These are phyloP conservation scores for Bombus breviceps DNA, from an alignment of 1,140 invertebrate species.

Conservation along the genomic window DNA sequence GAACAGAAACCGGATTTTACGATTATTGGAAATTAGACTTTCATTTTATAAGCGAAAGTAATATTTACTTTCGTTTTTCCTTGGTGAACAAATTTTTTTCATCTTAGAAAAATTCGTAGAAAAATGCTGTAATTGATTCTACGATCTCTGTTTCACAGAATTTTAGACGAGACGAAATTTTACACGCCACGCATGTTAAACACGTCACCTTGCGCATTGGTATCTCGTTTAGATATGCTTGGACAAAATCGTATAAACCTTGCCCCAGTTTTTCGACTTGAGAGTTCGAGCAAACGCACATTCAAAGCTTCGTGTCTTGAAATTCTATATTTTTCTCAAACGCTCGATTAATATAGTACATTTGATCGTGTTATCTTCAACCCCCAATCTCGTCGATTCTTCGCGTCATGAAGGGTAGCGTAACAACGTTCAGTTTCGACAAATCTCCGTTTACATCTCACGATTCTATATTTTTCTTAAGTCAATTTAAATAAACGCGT, in stretches of 20 bases:
- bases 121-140: neutral
- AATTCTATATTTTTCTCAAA: neutral
- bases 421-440: neutral
- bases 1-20: no score
- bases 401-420: neutral
- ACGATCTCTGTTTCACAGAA: conserved; percentile 5
- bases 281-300: neutral
- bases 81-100: neutral
- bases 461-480: neutral
- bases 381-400: neutral
- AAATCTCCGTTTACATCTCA: neutral
- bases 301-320: neutral
- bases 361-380: no score
- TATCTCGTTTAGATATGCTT: conserved; percentile 20
- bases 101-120: neutral
- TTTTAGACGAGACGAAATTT: neutral
- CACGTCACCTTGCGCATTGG: conserved; percentile 15
- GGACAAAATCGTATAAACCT: conserved; percentile 26
- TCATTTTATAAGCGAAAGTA: neutral
- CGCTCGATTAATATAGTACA: neutral
- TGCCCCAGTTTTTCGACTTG: conserved; percentile 23
- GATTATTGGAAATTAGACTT: no score
- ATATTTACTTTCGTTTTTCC: neutral
- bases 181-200: conserved; percentile 21
- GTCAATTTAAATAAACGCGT: no score